These are phyloP conservation scores for Sapajus apella DNA, from an alignment of 2,113 vertebrate species.

Conservation along the genomic window DNA sequence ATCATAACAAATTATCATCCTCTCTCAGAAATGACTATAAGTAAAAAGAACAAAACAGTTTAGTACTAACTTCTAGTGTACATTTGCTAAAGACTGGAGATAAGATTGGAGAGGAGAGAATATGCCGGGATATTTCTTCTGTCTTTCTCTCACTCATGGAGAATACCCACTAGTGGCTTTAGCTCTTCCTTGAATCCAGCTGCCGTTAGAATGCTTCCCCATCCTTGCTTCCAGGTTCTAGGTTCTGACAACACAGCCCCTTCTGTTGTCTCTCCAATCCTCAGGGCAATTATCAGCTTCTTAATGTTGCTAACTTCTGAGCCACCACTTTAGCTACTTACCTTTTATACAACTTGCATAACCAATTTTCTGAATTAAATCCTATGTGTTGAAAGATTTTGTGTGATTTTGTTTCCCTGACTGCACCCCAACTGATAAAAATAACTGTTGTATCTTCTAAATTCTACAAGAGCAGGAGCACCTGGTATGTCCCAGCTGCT, in stretches of 20 bases:
- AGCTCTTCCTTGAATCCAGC: neutral
- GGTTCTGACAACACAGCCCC: neutral
- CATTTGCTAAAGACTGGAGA: neutral
- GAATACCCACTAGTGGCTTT: neutral
- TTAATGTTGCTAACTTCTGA: neutral
- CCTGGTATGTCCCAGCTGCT: neutral
- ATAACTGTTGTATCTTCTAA: neutral
- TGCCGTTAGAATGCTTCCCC: neutral
- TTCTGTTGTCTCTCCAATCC: neutral
- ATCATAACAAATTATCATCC: neutral
- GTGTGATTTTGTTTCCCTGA: neutral
- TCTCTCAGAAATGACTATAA: neutral
- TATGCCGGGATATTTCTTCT: neutral
- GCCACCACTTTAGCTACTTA: neutral
- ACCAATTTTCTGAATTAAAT: neutral
- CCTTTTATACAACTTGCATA: neutral
- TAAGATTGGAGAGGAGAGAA: neutral
- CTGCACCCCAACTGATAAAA: neutral
- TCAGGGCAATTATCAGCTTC: too few species aligned
- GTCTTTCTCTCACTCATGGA: neutral
- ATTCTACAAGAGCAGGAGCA: neutral
- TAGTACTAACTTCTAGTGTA: neutral
- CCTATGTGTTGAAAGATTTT: neutral
- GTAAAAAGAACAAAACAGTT: neutral
- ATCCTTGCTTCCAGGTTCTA: neutral